phyloP scores from a whole-genome alignment of 1,140 invertebrate genomes.

The Panagrolaimus sp. region DNA sequence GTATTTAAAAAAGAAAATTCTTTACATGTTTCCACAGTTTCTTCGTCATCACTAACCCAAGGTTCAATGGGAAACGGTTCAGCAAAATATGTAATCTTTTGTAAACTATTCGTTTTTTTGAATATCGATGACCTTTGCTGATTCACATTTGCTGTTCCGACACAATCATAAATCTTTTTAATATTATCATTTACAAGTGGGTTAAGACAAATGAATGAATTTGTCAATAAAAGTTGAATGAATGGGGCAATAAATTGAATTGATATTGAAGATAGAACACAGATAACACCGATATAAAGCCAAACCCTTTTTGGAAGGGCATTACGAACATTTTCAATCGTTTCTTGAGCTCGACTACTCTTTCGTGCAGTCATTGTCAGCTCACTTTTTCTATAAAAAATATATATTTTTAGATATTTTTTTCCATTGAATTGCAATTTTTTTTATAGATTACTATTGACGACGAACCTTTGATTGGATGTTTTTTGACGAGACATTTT shows the following conservation, averaged over 20 bases:
- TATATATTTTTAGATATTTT: not conserved
- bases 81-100: slow-evolving; percentile 28
- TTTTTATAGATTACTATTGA: not conserved
- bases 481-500: not conserved
- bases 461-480: not conserved
- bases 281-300: not conserved
- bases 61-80: slow-evolving; percentile 23
- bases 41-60: not conserved
- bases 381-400: slow-evolving; percentile 14
- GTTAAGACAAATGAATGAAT: slow-evolving; percentile 9
- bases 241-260: slow-evolving; percentile 16
- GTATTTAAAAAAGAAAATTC: not conserved
- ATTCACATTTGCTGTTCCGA: not conserved
- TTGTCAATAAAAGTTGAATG: slow-evolving; percentile 15
- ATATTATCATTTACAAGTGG: not conserved
- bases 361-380: slow-evolving; percentile 11
- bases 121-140: not conserved
- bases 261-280: slow-evolving; percentile 19
- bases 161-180: slow-evolving; percentile 22
- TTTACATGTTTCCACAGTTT: not conserved
- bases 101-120: not conserved
- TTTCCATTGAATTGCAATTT: too few relatives aligned
- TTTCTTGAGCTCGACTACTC: not conserved
- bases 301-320: slow-evolving; percentile 5
- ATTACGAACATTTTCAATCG: slow-evolving; percentile 8